These are phyloP conservation scores for Standfussiana lucernea DNA, from an alignment of 2,888 invertebrate species.

Conservation along the genomic window DNA sequence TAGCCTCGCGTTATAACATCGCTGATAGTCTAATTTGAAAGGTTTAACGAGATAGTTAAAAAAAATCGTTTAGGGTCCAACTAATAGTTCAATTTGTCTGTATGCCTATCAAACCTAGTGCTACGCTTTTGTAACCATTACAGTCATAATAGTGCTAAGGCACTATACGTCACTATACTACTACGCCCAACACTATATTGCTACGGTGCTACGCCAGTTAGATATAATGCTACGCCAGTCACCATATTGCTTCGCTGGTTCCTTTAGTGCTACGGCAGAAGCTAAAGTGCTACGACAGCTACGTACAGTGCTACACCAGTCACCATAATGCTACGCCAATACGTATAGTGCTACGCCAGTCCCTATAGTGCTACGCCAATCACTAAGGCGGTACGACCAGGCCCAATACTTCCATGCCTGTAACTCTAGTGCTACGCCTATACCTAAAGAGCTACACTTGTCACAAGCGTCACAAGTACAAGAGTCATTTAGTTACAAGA, in stretches of 20 bases:
- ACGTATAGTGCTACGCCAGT: background rate
- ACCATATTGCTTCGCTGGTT: background rate
- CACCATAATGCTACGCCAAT: background rate
- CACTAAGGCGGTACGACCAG: background rate
- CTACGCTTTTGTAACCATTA: background rate
- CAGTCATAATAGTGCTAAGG: background rate
- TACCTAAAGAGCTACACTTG: background rate
- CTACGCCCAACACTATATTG: background rate
- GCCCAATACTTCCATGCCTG: background rate
- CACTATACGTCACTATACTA: background rate
- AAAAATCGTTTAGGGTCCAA: background rate
- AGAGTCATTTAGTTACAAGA: background rate
- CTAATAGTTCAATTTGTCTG: background rate
- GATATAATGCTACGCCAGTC: too few species aligned
- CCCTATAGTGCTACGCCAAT: background rate
- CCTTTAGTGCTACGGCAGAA: background rate
- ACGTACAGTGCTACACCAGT: too few species aligned
- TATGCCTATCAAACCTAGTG: background rate
- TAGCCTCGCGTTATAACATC: conserved; percentile 44
- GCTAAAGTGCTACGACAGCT: background rate
- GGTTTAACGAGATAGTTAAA: conserved; percentile 40
- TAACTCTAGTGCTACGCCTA: background rate
- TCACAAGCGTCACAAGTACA: background rate
- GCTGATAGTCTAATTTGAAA: conserved; percentile 56
- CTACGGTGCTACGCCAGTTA: background rate